Percentiles rank a stretch among this genome's conserved stretches.
These are phyloP conservation scores for Xestia c-nigrum DNA, from an alignment of 2,888 invertebrate genomes.

Conservation along the genomic window DNA sequence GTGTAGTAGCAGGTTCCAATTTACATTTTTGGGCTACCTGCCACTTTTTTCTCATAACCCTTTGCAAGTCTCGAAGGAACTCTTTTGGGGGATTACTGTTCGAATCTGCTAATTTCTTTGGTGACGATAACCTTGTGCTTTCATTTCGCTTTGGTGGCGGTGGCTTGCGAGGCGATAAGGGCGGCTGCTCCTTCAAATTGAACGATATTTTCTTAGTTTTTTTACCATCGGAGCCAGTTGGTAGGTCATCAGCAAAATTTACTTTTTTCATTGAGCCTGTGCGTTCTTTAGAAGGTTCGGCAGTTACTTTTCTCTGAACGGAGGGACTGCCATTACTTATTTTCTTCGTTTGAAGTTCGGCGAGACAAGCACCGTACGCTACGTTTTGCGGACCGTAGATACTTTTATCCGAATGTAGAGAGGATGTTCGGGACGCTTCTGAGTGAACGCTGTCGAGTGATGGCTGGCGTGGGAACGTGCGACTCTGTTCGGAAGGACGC, in stretches of 20 bases:
- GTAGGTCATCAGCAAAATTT: constrained; percentile 91
- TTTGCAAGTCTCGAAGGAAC: constrained; percentile 96
- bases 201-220: constrained; percentile 93
- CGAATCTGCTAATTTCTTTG: constrained; percentile 94
- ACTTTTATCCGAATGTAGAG: constrained; percentile 84
- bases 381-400: constrained; percentile 80
- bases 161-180: constrained; percentile 92
- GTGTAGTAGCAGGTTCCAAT: constrained; percentile 96
- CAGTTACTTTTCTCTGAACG: constrained; percentile 78
- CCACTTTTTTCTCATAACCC: constrained; percentile 98
- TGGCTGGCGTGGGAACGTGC: constrained; percentile 89
- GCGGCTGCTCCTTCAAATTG: constrained; percentile 89
- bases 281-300: constrained; percentile 85
- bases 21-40: constrained; percentile 98
- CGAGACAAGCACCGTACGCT: constrained; percentile 89
- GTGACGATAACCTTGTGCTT: constrained; percentile 93
- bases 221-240: constrained; percentile 84
- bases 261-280: constrained; percentile 89
- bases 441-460: constrained; percentile 90
- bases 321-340: constrained; percentile 82
- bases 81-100: constrained; percentile 94
- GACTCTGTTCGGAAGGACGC: constrained; percentile 80
- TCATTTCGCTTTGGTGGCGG: constrained; percentile 95
- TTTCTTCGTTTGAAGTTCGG: constrained; percentile 90
- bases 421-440: constrained; percentile 86